A percentile compares a stretch with the other conserved stretches of the same genome.
Evolutionary conservation across 1,140 invertebrate species (phyloP).

Genomic region (Artemia franciscana): DNA sequence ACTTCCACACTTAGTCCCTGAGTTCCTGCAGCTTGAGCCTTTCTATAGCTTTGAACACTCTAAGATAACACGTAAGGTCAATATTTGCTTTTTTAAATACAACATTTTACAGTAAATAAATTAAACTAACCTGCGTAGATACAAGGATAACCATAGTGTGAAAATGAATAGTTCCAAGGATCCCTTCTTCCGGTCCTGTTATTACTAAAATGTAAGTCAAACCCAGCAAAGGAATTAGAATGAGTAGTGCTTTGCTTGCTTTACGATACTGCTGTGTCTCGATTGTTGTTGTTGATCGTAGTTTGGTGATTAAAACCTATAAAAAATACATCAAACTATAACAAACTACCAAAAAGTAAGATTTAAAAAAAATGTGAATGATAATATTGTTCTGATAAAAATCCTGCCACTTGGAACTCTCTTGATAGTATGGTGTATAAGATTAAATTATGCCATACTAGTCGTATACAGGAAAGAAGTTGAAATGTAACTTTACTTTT

Average conservation of each 20-base stretch:
- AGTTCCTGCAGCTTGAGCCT: too few species aligned
- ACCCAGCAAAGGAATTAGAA: constrained; percentile 65
- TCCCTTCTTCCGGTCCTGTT: constrained; percentile 40
- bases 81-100: too few species aligned
- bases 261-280: constrained; percentile 72
- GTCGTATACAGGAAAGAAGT: too few species aligned
- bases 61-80: too few species aligned
- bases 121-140: constrained; percentile 54
- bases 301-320: constrained; percentile 69
- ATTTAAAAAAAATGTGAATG: constrained; percentile 3
- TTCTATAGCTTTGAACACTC: too few species aligned
- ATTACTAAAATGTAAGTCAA: constrained; percentile 62
- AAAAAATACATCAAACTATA: constrained; percentile 5
- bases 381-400: too few species aligned
- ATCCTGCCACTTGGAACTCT: too few species aligned
- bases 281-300: constrained; percentile 54
- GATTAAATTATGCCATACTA: too few species aligned
- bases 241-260: constrained; percentile 61
- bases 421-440: too few species aligned
- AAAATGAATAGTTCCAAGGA: constrained; percentile 36
- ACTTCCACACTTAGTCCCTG: too few species aligned
- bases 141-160: constrained; percentile 39
- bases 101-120: too few species aligned
- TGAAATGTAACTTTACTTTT: too few species aligned
- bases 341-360: background rate